Evolutionary conservation across 2,797 vertebrate genomes (phyloP).

Genomic region (Ibycter americanus): DNA sequence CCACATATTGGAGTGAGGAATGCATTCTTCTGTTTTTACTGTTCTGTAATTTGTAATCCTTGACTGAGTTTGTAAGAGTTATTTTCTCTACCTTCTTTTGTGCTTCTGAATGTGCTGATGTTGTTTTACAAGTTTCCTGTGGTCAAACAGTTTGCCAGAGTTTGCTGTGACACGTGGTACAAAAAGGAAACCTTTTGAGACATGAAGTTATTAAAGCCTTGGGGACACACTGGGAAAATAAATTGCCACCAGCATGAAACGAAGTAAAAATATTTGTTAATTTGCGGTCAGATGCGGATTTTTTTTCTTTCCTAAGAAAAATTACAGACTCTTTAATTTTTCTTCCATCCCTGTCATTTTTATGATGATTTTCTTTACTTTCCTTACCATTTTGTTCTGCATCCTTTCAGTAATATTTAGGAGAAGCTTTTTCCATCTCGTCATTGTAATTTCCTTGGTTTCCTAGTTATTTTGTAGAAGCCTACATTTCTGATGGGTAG

Average conservation of each 20-base stretch:
- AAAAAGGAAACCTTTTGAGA: conserved; percentile 19
- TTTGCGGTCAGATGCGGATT: neutral
- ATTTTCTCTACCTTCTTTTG: neutral
- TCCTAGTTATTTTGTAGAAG: neutral
- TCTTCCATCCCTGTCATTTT: neutral
- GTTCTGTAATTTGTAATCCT: neutral
- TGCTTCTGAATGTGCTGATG: neutral
- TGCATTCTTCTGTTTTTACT: neutral
- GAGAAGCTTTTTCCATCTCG: neutral
- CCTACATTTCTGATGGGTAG: neutral
- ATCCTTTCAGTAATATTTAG: neutral
- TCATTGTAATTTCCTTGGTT: neutral
- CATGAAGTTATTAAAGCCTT: conserved; percentile 27
- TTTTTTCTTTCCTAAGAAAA: neutral
- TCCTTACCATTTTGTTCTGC: neutral
- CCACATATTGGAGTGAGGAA: neutral
- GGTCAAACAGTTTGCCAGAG: conserved; percentile 15
- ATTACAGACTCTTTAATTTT: neutral
- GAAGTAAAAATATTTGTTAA: conserved; percentile 48
- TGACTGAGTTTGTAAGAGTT: neutral
- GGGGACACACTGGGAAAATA: conserved; percentile 24
- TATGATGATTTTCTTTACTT: neutral
- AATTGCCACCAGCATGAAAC: conserved; percentile 33
- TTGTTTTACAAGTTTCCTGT: conserved; percentile 5
- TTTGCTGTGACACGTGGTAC: neutral